Base-by-base conservation (phyloP, 2,888 invertebrate species). In the Leptopilina drosophilae region DNA sequence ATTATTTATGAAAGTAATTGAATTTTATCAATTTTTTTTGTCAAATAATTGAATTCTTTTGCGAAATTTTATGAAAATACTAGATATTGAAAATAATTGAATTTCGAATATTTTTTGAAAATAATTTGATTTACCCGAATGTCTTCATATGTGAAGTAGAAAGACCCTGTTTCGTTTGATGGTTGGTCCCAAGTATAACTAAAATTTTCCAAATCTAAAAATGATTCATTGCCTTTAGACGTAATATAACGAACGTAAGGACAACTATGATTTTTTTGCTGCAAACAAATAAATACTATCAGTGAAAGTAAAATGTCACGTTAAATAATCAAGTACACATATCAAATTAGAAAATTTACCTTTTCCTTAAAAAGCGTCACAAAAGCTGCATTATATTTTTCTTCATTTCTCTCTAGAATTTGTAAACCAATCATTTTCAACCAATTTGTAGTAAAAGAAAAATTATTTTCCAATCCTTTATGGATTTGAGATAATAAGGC, bases 151-250 rank as follows among this genome's bases (percentile, higher is more conserved):
- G 87, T 87, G n/a, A 91, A 82, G 77, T 86, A 88, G 78, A 82
- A 82, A 75, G 88, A 84, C 75, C 89, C 89, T 1, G 85, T 79
- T 4, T 89, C 80, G 78, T 88, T 78, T 79, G 84, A 84, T 0
- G 90, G 90, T 33, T 81, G 78, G 77, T 90, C 89, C 91, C 91
- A 91, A 6, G 89, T 87, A 33, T 89, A 91, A 66, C 42, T 87
- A 76, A 81, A 82, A 4, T 84, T 85, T 49, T 87, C 79, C 7
- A 91, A 82, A 82, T 92, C 87, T 7, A 92, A 81, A 62, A 86
- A 91, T 33, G 89, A 85, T 80, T 87, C 87, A 49, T 87, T 88
- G 6, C 88, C 86, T 15, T 81, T 65, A 8, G 86, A 82, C 4
- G 89, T 91, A 6, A 87, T 82, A 69, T 88, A 88, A 8, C 82